These are phyloP conservation scores for Motacilla alba DNA, from an alignment of 2,113 vertebrate genomes.

Conservation along the genomic window DNA sequence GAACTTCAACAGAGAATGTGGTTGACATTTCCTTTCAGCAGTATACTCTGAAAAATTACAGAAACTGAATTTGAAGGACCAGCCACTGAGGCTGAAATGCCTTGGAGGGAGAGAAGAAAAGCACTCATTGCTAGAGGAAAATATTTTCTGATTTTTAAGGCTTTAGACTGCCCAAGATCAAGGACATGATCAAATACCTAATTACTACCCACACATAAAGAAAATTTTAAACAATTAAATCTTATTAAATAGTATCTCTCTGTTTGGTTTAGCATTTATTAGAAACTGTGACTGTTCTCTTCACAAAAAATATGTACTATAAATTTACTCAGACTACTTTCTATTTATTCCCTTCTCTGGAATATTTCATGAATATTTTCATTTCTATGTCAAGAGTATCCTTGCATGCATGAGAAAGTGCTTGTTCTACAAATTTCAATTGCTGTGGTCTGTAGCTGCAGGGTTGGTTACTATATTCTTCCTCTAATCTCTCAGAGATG, in stretches of 20 bases:
- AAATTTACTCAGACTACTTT: background rate
- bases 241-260: background rate
- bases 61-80: conserved; percentile 34
- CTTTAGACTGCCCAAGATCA: background rate
- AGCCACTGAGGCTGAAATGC: background rate
- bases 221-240: background rate
- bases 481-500: background rate
- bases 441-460: background rate
- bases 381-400: background rate
- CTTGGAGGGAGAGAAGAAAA: conserved; percentile 15
- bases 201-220: background rate
- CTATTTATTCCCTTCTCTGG: background rate
- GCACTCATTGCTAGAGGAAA: background rate
- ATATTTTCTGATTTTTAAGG: background rate
- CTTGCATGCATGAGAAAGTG: background rate
- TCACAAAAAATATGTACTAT: background rate
- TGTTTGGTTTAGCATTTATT: background rate
- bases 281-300: background rate
- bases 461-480: background rate
- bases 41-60: conserved; percentile 3
- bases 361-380: background rate
- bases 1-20: background rate
- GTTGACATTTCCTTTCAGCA: conserved; percentile 45
- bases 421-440: background rate
- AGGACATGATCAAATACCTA: background rate